Evolutionary conservation across 2,797 vertebrate species (phyloP).

Genomic region (Zalophus californianus): DNA sequence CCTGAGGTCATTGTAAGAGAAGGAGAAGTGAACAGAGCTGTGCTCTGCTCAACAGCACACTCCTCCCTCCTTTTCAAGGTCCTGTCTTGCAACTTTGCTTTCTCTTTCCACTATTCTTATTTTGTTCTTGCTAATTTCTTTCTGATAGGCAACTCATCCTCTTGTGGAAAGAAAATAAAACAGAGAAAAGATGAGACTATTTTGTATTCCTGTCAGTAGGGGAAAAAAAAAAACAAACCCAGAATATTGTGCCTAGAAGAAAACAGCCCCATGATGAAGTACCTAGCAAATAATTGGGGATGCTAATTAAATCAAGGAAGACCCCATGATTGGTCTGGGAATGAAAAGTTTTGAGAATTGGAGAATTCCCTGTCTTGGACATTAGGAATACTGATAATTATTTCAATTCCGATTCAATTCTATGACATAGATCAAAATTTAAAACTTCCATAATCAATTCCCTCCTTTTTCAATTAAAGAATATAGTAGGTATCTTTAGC

Average conservation of each 20-base stretch:
- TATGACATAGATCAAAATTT: not conserved
- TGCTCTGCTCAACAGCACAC: not conserved
- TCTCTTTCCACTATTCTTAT: not conserved
- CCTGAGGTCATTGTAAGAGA: not conserved
- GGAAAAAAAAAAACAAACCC: not conserved
- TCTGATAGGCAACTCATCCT: not conserved
- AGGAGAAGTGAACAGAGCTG: not conserved
- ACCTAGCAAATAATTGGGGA: not conserved
- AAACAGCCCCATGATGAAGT: not conserved
- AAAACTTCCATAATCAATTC: not conserved
- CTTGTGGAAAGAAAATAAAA: constrained; percentile 3
- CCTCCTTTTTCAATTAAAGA: not conserved
- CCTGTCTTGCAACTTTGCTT: not conserved
- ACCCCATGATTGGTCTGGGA: not conserved
- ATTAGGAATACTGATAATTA: not conserved
- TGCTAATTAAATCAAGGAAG: constrained; percentile 1
- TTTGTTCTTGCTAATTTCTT: constrained; percentile 7
- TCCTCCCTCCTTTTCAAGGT: not conserved
- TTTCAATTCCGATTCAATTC: not conserved
- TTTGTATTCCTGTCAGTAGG: not conserved
- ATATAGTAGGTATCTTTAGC: not conserved
- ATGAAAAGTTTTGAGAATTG: constrained; percentile 27
- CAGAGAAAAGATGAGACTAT: not conserved
- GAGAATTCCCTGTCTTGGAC: not conserved
- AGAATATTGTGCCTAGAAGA: not conserved